These are phyloP conservation scores for Ophion obscuratus DNA, from an alignment of 2,888 invertebrate species.

Conservation along the genomic window DNA sequence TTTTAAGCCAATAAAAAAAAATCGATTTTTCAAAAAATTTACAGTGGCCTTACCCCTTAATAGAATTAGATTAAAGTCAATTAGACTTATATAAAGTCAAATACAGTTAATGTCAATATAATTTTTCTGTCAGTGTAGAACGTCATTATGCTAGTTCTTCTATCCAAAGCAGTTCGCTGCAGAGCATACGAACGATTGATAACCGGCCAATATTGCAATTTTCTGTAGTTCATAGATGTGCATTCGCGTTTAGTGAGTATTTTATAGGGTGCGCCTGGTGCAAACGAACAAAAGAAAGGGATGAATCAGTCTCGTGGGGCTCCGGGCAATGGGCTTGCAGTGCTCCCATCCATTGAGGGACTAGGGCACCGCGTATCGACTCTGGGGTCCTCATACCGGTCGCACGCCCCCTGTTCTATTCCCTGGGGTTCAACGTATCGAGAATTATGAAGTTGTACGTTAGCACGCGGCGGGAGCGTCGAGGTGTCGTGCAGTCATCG, in stretches of 20 bases:
- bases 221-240: not conserved
- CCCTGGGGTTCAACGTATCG: constrained; percentile 66
- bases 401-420: constrained; percentile 67
- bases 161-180: not conserved
- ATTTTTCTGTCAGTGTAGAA: too few relatives aligned
- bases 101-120: too few relatives aligned
- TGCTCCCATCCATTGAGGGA: constrained; percentile 28
- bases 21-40: too few relatives aligned
- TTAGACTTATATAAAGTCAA: too few relatives aligned
- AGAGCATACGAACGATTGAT: not conserved
- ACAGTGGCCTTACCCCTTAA: too few relatives aligned
- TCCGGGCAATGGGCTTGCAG: constrained; percentile 3
- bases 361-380: constrained; percentile 36
- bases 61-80: too few relatives aligned
- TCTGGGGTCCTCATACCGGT: constrained; percentile 49
- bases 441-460: constrained; percentile 68
- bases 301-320: constrained; percentile 65
- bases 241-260: constrained; percentile 14
- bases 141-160: too few relatives aligned
- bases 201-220: constrained; percentile 1
- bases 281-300: constrained; percentile 59
- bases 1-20: too few relatives aligned
- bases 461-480: constrained; percentile 60
- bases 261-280: constrained; percentile 58
- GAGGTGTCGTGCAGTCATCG: constrained; percentile 78